phyloP scores from a whole-genome alignment of 2,888 invertebrate species.

The Drosophila emarginata region DNA sequence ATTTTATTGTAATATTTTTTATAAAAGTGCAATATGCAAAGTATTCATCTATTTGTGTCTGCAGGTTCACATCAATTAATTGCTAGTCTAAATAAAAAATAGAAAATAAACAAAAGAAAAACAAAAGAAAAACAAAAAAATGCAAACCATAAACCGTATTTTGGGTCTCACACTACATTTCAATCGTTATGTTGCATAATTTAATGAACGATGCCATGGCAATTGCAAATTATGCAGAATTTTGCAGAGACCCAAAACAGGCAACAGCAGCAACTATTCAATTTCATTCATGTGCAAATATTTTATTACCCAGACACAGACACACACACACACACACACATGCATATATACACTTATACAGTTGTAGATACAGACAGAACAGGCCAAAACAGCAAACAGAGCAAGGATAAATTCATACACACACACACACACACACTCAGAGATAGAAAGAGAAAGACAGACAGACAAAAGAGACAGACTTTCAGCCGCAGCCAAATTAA shows the following conservation, averaged over 20 bases:
- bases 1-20: no score
- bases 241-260: slow-evolving; percentile 22
- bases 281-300: slow-evolving; percentile 73
- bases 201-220: slow-evolving; percentile 54
- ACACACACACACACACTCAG: slow-evolving; percentile 4
- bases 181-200: slow-evolving; percentile 43
- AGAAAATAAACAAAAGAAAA: background rate
- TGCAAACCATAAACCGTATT: background rate
- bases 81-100: background rate
- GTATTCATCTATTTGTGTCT: background rate
- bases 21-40: no score
- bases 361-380: slow-evolving; percentile 8
- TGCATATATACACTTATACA: background rate
- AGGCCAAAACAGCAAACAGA: slow-evolving; percentile 9
- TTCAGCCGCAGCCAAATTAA: slow-evolving; percentile 66
- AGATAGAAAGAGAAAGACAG: background rate
- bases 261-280: slow-evolving; percentile 64
- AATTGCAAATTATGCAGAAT: slow-evolving; percentile 69
- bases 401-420: slow-evolving; percentile 1
- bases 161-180: background rate
- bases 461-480: background rate
- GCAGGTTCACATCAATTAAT: background rate
- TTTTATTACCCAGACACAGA: slow-evolving; percentile 56
- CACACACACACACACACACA: slow-evolving; percentile 24
- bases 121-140: background rate